Evolutionary conservation across 2,113 vertebrate species (phyloP).

Genomic region (Copsychus sechellarum): DNA sequence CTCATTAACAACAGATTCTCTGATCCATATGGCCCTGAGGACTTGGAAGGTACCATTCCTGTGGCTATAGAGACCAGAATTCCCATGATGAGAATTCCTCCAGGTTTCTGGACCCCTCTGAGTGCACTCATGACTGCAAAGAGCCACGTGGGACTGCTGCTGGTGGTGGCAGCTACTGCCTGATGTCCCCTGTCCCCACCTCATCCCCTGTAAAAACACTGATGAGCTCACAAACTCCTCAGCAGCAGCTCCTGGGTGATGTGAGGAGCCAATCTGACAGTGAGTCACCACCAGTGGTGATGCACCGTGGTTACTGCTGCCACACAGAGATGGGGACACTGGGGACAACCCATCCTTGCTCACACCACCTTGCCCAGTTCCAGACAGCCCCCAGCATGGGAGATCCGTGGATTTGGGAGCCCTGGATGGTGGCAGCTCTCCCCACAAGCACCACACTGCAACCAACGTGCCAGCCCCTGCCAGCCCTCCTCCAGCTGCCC

Average conservation of each 20-base stretch:
- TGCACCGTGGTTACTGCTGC: rapidly evolving
- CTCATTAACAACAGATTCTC: not conserved
- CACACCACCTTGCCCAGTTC: not conserved
- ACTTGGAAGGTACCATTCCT: not conserved
- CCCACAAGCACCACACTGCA: not conserved
- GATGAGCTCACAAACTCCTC: not conserved
- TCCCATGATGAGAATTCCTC: not conserved
- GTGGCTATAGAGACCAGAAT: not conserved
- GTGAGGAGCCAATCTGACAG: not conserved
- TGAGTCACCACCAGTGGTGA: rapidly evolving
- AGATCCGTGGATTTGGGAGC: rapidly evolving
- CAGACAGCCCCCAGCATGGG: rapidly evolving
- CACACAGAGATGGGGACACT: not conserved
- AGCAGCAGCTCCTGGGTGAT: not conserved
- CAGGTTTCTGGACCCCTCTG: not conserved
- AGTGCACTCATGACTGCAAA: not conserved
- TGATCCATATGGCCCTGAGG: not conserved
- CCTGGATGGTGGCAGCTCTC: not conserved
- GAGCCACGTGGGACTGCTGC: rapidly evolving
- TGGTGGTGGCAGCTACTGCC: not conserved
- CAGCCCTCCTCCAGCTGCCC: not conserved
- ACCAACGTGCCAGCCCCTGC: rapidly evolving
- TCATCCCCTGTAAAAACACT: not conserved
- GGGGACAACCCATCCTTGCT: not conserved
- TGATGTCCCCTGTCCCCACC: not conserved